Percentiles rank a stretch among this genome's conserved stretches.
Evolutionary conservation across 2,888 invertebrate species (phyloP).

Genomic region (Bugulina stolonifera): DNA sequence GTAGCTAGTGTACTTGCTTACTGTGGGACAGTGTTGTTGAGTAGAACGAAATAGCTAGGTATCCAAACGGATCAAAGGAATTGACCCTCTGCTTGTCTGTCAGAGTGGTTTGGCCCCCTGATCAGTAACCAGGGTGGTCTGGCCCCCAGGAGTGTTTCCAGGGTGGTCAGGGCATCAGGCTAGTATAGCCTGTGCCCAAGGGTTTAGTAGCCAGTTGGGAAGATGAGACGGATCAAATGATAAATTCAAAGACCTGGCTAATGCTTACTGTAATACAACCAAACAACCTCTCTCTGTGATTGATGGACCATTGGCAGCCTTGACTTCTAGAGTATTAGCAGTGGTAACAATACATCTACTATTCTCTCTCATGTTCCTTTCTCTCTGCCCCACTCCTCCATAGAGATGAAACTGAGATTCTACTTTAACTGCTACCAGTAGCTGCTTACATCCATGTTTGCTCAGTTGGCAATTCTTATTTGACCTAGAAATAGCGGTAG

Average conservation of each 20-base stretch:
- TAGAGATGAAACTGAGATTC: no score
- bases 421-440: no score
- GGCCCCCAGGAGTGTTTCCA: background rate
- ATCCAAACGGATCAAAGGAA: background rate
- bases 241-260: slow-evolving; percentile 20
- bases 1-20: no score
- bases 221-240: background rate
- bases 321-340: background rate
- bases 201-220: slow-evolving; percentile 20
- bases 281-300: background rate
- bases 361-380: background rate
- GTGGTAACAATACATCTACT: background rate
- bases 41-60: no score
- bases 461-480: no score
- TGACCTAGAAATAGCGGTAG: no score
- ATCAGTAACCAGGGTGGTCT: background rate
- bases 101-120: background rate
- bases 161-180: background rate
- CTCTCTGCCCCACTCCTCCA: background rate
- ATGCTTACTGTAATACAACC: background rate
- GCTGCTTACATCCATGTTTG: no score
- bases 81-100: background rate
- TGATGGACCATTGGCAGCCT: background rate
- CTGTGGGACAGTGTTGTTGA: no score
- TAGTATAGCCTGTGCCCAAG: background rate